A percentile compares a stretch with the other conserved stretches of the same genome.
Evolutionary conservation across 2,113 vertebrate species (phyloP).

Genomic region (Todiramphus chloris): DNA sequence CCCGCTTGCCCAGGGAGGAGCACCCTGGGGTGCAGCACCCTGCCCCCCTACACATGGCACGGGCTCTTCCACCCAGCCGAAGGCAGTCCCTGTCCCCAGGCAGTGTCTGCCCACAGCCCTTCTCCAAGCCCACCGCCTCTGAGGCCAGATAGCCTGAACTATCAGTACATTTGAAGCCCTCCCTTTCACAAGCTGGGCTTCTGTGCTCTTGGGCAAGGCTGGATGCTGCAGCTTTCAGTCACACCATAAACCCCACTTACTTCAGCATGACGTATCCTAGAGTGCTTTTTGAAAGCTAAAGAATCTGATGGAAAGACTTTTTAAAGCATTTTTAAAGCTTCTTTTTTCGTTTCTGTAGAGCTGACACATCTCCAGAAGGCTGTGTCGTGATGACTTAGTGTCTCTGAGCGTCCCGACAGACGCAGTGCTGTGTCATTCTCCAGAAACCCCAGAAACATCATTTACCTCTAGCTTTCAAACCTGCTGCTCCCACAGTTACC

Average conservation of each 20-base stretch:
- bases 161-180: neutral
- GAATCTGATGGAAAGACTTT: neutral
- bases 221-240: neutral
- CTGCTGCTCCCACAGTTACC: neutral
- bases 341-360: neutral
- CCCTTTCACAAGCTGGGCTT: too few species aligned
- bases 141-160: fast-evolving
- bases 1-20: neutral
- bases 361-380: constrained; percentile 15
- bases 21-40: neutral
- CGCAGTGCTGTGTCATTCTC: neutral
- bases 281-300: neutral
- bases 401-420: neutral
- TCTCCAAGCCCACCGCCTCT: neutral
- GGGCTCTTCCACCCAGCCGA: neutral
- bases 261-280: neutral
- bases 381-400: neutral
- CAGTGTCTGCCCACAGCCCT: too few species aligned
- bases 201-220: neutral
- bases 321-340: neutral
- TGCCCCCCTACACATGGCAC: fast-evolving
- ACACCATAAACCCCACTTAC: neutral
- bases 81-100: too few species aligned
- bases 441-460: neutral
- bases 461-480: neutral